phyloP scores from a whole-genome alignment of 2,888 invertebrate genomes.

The Aporophyla nigra region DNA sequence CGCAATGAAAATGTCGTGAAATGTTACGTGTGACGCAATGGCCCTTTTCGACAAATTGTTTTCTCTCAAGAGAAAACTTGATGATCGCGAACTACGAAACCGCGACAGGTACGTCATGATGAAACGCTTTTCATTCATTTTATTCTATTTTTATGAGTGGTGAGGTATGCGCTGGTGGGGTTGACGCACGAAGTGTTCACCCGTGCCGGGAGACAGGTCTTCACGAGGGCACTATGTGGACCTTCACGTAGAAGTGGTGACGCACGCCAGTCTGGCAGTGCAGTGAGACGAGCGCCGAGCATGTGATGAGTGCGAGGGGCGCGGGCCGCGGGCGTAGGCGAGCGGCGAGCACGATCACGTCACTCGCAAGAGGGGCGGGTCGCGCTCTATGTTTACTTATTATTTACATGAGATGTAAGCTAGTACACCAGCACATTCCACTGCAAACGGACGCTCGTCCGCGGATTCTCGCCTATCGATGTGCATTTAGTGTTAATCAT shows the following conservation, averaged over 20 bases:
- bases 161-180: slow-evolving; percentile 73
- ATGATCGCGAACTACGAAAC: slow-evolving; percentile 85
- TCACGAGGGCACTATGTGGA: slow-evolving; percentile 70
- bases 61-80: slow-evolving; percentile 91
- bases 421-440: slow-evolving; percentile 90
- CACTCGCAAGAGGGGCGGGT: slow-evolving; percentile 84
- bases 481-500: slow-evolving; percentile 87
- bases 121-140: slow-evolving; percentile 82
- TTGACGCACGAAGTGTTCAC: slow-evolving; percentile 79
- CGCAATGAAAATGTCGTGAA: slow-evolving; percentile 77
- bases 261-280: slow-evolving; percentile 78
- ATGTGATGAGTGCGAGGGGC: slow-evolving; percentile 80
- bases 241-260: slow-evolving; percentile 76
- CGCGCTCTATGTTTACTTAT: slow-evolving; percentile 85
- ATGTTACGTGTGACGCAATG: slow-evolving; percentile 90
- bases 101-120: slow-evolving; percentile 88
- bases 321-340: slow-evolving; percentile 80
- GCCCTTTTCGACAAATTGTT: slow-evolving; percentile 94
- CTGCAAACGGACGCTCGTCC: slow-evolving; percentile 76
- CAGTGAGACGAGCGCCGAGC: slow-evolving; percentile 75
- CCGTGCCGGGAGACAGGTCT: slow-evolving; percentile 67
- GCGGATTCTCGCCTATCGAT: slow-evolving; percentile 74
- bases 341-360: slow-evolving; percentile 77
- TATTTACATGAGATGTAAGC: slow-evolving; percentile 83
- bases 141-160: slow-evolving; percentile 79